Conservation (phyloP, 2,888 invertebrate genomes). For the Caenorhabditis sp. region DNA sequence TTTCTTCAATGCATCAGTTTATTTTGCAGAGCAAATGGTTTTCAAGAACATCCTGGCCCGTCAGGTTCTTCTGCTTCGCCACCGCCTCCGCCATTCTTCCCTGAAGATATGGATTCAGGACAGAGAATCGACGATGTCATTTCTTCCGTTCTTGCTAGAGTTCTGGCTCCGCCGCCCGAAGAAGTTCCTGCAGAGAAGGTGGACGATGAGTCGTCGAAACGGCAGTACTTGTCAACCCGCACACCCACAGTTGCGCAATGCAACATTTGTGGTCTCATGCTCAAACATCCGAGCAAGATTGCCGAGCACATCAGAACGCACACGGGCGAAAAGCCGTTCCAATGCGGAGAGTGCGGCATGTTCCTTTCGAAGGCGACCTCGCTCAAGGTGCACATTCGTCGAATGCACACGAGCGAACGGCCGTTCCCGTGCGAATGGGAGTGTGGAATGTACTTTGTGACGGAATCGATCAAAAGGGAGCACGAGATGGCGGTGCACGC, state of each 20-base stretch:
- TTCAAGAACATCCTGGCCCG: too few relatives aligned
- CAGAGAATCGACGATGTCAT: slow-evolving; percentile 65
- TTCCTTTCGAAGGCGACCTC: slow-evolving; percentile 56
- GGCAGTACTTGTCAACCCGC: slow-evolving; percentile 19
- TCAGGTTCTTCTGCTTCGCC: too few relatives aligned
- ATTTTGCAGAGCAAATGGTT: too few relatives aligned
- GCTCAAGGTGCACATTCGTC: slow-evolving; percentile 65
- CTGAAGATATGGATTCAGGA: slow-evolving; percentile 8
- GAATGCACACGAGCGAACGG: slow-evolving; percentile 65
- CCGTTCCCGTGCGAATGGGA: slow-evolving; percentile 65
- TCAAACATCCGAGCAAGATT: slow-evolving; percentile 71
- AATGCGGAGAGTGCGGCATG: slow-evolving; percentile 66
- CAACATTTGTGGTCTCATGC: slow-evolving; percentile 67
- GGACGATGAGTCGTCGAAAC: not conserved
- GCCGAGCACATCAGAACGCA: slow-evolving; percentile 69
- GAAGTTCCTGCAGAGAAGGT: not conserved
- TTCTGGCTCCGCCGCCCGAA: slow-evolving; percentile 18
- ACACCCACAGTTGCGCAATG: slow-evolving; percentile 64
- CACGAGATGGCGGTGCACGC: slow-evolving; percentile 70
- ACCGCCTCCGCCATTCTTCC: too few relatives aligned
- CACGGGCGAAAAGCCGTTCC: slow-evolving; percentile 68
- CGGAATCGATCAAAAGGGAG: slow-evolving; percentile 64
- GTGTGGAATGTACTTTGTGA: slow-evolving; percentile 67
- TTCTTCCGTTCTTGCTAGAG: slow-evolving; percentile 58
- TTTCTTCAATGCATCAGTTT: too few relatives aligned